phyloP scores from a whole-genome alignment of 2,113 vertebrate genomes.

The Chionodraco myersi region DNA sequence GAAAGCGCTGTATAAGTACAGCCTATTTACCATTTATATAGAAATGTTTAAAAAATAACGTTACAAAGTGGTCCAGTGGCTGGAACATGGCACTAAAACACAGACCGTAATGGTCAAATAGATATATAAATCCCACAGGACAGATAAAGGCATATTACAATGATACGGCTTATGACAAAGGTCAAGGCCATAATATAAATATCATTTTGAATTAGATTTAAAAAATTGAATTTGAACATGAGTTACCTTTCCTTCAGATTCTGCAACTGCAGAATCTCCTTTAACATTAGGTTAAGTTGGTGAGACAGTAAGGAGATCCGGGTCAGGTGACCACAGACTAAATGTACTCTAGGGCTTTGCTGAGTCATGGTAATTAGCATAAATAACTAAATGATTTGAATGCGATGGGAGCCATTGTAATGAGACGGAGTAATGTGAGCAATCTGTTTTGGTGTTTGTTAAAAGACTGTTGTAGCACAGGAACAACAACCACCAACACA shows the following conservation, averaged over 20 bases:
- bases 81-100: not conserved
- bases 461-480: slow-evolving; percentile 1
- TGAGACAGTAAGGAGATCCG: slow-evolving; percentile 7
- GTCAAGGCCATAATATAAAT: not conserved
- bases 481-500: slow-evolving; percentile 32
- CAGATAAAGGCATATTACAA: not conserved
- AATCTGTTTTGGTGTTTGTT: slow-evolving; percentile 33
- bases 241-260: not conserved
- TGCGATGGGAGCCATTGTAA: slow-evolving; percentile 15
- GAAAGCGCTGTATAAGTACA: too few relatives aligned
- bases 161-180: not conserved
- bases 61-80: not conserved
- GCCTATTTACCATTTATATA: not conserved
- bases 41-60: not conserved
- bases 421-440: slow-evolving; percentile 29
- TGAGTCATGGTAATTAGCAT: slow-evolving; percentile 27
- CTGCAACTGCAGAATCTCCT: not conserved
- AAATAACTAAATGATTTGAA: slow-evolving; percentile 22
- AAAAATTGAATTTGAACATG: not conserved
- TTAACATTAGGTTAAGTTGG: not conserved
- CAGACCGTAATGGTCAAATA: not conserved
- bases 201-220: not conserved
- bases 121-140: too few relatives aligned
- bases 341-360: not conserved
- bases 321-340: slow-evolving; percentile 42